Evolutionary conservation across 2,797 vertebrate genomes (phyloP), one percentile per base, ranked within the genome.

Genomic region (Chelidonichthys spinosus): DNA sequence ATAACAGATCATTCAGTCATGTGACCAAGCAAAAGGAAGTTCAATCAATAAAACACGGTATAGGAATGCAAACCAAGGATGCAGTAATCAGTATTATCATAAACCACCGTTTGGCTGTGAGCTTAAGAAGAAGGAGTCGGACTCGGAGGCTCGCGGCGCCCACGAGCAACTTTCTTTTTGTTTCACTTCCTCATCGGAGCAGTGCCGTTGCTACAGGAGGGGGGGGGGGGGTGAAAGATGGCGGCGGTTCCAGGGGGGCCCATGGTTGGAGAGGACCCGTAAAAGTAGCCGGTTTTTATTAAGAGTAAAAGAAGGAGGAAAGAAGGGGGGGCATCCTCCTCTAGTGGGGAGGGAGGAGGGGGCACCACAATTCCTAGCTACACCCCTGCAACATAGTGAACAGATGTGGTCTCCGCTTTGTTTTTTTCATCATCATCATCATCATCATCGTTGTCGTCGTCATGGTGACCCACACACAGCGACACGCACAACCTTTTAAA

Each of bases 21-120:
- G 85, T 89, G 90, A 92, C 84, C 82, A 90, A 89, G 89, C 90
- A 91, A 89, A 25, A 88, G 81, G 43, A 87, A 83, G 78, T 85
- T 89, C 79, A 84, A 82, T 89, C 85, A 78, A 85, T 84, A 85
- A 87, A 82, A 25, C 25, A 25, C 25, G 77, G 79, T 87, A 87
- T 63, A 83, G 77, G 75, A 85, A 92, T 87, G 86, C 79, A 86
- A 90, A 87, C 73, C 76, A 79, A 89, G 71, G 85, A 89, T 90
- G 87, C 84, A 84, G 70, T 87, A 81, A 76, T 90, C 74, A 82
- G 76, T 74, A 68, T 86, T 76, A 79, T 87, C 71, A 64, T 81
- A 82, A 77, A 87, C 67, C 76, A 76, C 49, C 7, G 5, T 84
- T 88, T 83, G 78, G 84, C 73, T 87, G 83, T 87, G 81, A 91